Conservation (phyloP, 2,888 invertebrate genomes). For the Ennomos quercinarius region DNA sequence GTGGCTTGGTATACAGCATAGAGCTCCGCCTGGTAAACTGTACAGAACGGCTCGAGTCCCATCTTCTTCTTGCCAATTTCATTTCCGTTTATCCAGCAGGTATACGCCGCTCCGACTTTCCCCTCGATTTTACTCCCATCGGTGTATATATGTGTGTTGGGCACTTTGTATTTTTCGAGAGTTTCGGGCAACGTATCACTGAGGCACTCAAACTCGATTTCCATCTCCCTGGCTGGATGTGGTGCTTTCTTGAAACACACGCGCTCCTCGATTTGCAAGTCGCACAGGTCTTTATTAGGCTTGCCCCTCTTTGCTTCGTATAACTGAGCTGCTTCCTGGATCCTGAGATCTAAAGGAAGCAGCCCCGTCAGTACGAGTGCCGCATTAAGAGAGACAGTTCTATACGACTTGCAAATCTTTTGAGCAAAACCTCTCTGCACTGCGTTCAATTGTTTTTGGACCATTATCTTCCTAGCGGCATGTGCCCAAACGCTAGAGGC, state of each 20-base stretch:
- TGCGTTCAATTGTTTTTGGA: background rate
- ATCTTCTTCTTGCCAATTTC: constrained; percentile 12
- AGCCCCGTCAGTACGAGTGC: constrained; percentile 7
- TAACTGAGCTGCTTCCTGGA: constrained; percentile 10
- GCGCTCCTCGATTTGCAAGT: constrained; percentile 3
- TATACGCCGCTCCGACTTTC: constrained; percentile 12
- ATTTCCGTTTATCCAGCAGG: background rate
- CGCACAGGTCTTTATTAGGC: background rate
- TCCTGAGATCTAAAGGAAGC: constrained; percentile 11
- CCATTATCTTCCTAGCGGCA: background rate
- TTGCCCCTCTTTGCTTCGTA: constrained; percentile 17
- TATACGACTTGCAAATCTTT: constrained; percentile 3
- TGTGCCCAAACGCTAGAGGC: constrained; percentile 2
- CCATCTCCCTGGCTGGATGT: constrained; percentile 9
- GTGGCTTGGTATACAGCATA: constrained; percentile 18
- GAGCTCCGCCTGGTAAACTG: constrained; percentile 23
- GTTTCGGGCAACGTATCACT: constrained; percentile 7
- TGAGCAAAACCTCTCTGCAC: constrained; percentile 4
- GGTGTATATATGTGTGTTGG: constrained; percentile 9
- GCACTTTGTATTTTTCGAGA: constrained; percentile 1
- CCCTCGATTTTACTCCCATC: constrained; percentile 12
- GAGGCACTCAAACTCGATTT: background rate
- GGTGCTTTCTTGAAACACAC: background rate
- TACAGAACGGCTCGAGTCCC: constrained; percentile 9
- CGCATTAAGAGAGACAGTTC: constrained; percentile 3